These are phyloP conservation scores for Anorthoa munda DNA, from an alignment of 2,888 invertebrate genomes.

Conservation along the genomic window DNA sequence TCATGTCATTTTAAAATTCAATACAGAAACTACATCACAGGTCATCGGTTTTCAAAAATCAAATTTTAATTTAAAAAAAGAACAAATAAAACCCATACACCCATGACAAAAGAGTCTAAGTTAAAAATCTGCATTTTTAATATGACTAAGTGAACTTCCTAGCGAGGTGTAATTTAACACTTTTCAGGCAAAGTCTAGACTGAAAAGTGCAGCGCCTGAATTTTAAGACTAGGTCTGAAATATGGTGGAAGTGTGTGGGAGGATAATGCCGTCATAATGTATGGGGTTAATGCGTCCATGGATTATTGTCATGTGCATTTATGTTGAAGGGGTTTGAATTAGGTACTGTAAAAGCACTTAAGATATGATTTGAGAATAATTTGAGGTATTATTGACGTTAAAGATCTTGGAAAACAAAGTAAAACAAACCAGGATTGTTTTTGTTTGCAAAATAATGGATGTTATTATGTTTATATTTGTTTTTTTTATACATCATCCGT, in stretches of 20 bases:
- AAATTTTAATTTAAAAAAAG: not conserved
- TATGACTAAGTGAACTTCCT: constrained; percentile 67
- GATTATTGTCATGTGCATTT: constrained; percentile 55
- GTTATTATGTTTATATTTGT: too few species aligned
- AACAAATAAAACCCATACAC: not conserved
- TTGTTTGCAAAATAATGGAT: too few species aligned
- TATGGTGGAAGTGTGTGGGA: constrained; percentile 64
- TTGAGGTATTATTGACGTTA: not conserved
- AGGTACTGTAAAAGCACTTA: not conserved
- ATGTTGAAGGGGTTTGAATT: not conserved
- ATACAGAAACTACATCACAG: too few species aligned
- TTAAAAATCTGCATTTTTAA: constrained; percentile 72
- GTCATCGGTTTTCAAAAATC: not conserved
- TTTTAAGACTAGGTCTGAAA: constrained; percentile 72
- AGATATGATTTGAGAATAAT: not conserved
- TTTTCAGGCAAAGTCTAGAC: constrained; percentile 69
- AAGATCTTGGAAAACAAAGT: too few species aligned
- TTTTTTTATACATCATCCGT: too few species aligned
- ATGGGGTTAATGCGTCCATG: constrained; percentile 54
- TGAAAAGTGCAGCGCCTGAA: constrained; percentile 73
- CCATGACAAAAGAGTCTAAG: constrained; percentile 44
- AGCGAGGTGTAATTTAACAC: constrained; percentile 67
- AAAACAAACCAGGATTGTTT: too few species aligned
- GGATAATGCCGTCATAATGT: constrained; percentile 66
- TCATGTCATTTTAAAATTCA: not conserved